These are phyloP conservation scores for Geotrypetes seraphini DNA, from an alignment of 2,797 vertebrate species.

Conservation along the genomic window DNA sequence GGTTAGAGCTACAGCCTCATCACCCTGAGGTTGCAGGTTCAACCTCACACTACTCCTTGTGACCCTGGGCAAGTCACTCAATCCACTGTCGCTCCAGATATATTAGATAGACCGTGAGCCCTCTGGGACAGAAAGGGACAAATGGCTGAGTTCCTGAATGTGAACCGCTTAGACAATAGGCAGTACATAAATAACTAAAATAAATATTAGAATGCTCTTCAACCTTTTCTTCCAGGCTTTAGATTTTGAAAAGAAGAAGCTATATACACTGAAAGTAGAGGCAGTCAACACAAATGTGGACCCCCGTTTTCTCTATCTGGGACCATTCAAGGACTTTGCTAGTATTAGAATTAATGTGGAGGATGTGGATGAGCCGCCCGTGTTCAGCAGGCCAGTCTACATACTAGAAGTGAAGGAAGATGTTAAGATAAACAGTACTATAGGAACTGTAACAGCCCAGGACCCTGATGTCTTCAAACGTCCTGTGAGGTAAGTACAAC, in stretches of 20 bases:
- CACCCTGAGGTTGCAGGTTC: too few relatives aligned
- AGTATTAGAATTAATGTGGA: slow-evolving; percentile 74
- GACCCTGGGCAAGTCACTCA: too few relatives aligned
- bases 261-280: slow-evolving; percentile 76
- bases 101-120: too few relatives aligned
- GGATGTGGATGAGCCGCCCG: slow-evolving; percentile 82
- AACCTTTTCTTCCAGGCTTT: slow-evolving; percentile 50
- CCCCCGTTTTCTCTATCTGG: slow-evolving; percentile 69
- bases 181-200: too few relatives aligned
- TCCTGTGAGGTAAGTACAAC: slow-evolving; percentile 79
- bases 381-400: slow-evolving; percentile 72
- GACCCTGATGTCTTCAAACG: slow-evolving; percentile 77
- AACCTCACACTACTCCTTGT: too few relatives aligned
- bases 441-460: slow-evolving; percentile 72
- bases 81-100: too few relatives aligned
- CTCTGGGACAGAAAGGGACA: too few relatives aligned
- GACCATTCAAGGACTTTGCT: slow-evolving; percentile 79
- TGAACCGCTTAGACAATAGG: too few relatives aligned
- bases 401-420: slow-evolving; percentile 82
- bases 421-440: slow-evolving; percentile 52
- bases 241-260: slow-evolving; percentile 79
- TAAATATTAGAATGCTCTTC: too few relatives aligned
- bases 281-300: slow-evolving; percentile 75
- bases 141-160: too few relatives aligned
- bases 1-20: too few relatives aligned